Evolutionary conservation across 2,797 vertebrate genomes (phyloP).

Genomic region (Ptychobarbus kaznakovi): DNA sequence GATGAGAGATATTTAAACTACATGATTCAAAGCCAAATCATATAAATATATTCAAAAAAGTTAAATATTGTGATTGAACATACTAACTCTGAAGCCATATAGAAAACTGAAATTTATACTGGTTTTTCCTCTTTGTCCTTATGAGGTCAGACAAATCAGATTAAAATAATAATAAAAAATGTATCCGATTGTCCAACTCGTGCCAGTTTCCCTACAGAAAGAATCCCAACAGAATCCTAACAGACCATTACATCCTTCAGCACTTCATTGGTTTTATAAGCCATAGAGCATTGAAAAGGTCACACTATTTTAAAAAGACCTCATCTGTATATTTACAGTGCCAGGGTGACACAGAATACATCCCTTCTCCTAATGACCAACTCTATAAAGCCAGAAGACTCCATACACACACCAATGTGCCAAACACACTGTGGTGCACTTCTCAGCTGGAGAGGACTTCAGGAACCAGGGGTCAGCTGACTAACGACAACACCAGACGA

Average conservation of each 20-base stretch:
- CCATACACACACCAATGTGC: slow-evolving; percentile 17
- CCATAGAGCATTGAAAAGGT: slow-evolving; percentile 18
- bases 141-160: slow-evolving; percentile 29
- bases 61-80: not conserved
- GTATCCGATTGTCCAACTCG: slow-evolving; percentile 27
- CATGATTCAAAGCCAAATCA: not conserved
- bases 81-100: not conserved
- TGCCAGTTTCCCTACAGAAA: slow-evolving; percentile 38
- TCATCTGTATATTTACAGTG: slow-evolving; percentile 43
- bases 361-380: slow-evolving; percentile 45
- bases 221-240: slow-evolving; percentile 28
- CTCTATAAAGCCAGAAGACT: slow-evolving; percentile 38
- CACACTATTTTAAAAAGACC: slow-evolving; percentile 47
- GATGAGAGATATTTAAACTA: not conserved
- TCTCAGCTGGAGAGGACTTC: slow-evolving; percentile 32
- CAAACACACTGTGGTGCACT: slow-evolving; percentile 13
- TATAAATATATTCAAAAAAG: too few relatives aligned
- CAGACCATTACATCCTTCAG: slow-evolving; percentile 42
- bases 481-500: slow-evolving; percentile 58
- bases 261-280: slow-evolving; percentile 41
- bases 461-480: slow-evolving; percentile 39
- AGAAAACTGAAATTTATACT: not conserved
- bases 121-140: slow-evolving; percentile 13
- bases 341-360: slow-evolving; percentile 49
- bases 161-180: slow-evolving; percentile 6